Percentiles rank a stretch among this genome's conserved stretches.
Evolutionary conservation across 2,888 invertebrate genomes (phyloP).

Genomic region (Drosophila kanekoi): DNA sequence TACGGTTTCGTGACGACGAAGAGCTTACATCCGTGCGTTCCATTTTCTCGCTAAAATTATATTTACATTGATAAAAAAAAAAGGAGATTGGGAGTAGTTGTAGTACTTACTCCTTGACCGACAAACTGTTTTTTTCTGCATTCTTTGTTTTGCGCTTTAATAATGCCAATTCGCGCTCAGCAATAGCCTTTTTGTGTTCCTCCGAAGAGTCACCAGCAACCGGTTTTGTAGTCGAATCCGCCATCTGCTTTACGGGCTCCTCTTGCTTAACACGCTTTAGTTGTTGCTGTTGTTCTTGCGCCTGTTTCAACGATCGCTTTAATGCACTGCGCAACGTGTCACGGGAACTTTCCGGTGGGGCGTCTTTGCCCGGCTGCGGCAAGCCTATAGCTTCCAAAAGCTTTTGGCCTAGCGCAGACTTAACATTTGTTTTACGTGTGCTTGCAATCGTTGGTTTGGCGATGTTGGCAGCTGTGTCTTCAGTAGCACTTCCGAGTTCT

Average conservation of each 20-base stretch:
- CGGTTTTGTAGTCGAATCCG: slow-evolving; percentile 82
- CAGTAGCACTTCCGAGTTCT: slow-evolving; percentile 3
- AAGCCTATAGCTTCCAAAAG: slow-evolving; percentile 80
- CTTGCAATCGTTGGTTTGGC: slow-evolving; percentile 18
- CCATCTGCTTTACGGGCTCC: slow-evolving; percentile 75
- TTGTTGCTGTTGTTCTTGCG: slow-evolving; percentile 79
- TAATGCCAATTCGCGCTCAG: slow-evolving; percentile 66
- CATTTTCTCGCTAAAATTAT: slow-evolving; percentile 57
- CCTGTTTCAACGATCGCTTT: slow-evolving; percentile 79
- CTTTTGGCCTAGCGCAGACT: slow-evolving; percentile 78
- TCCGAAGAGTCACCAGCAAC: slow-evolving; percentile 63
- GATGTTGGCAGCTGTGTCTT: slow-evolving; percentile 7
- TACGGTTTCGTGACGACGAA: slow-evolving; percentile 71
- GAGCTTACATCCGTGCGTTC: slow-evolving; percentile 72
- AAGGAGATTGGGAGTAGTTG: not conserved
- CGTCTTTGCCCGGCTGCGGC: slow-evolving; percentile 62
- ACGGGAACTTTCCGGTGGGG: slow-evolving; percentile 55
- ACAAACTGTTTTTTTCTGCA: slow-evolving; percentile 29
- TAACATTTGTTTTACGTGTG: slow-evolving; percentile 57
- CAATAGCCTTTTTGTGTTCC: slow-evolving; percentile 71
- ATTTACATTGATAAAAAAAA: not conserved
- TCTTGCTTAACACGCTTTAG: slow-evolving; percentile 74
- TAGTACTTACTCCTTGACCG: slow-evolving; percentile 59
- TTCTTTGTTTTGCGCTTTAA: slow-evolving; percentile 67
- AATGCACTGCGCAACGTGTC: slow-evolving; percentile 77